phyloP scores from a whole-genome alignment of 1,140 invertebrate genomes.

The Calephelis virginiensis region DNA sequence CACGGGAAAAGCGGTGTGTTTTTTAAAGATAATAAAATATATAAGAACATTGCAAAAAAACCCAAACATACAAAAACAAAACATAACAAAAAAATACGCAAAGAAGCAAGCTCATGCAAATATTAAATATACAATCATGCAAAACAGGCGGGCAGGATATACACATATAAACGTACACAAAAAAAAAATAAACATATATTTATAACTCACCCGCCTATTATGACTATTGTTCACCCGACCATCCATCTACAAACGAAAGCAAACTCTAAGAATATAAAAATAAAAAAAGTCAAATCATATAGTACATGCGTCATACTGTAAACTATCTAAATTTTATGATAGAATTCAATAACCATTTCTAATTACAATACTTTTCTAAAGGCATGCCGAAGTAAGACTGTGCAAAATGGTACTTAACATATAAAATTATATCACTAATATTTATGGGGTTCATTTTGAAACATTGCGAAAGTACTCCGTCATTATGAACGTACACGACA shows the following conservation, averaged over 20 bases:
- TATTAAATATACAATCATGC: constrained; percentile 22
- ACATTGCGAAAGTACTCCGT: too few species aligned
- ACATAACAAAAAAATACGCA: constrained; percentile 12
- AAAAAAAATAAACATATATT: constrained; percentile 47
- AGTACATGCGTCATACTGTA: not conserved
- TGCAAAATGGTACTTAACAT: too few species aligned
- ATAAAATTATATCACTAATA: too few species aligned
- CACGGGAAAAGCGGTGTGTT: too few species aligned
- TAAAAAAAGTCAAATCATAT: constrained; percentile 34
- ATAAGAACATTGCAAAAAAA: too few species aligned
- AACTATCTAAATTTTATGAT: too few species aligned
- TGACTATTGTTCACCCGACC: constrained; percentile 77
- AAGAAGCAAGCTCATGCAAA: constrained; percentile 21
- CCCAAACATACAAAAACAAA: not conserved
- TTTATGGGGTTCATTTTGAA: too few species aligned
- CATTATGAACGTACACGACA: too few species aligned
- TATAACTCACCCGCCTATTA: constrained; percentile 78
- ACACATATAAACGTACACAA: constrained; percentile 33
- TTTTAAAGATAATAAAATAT: too few species aligned
- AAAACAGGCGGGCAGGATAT: constrained; percentile 23
- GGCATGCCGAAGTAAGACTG: too few species aligned
- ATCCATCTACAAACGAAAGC: constrained; percentile 79
- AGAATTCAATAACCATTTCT: too few species aligned
- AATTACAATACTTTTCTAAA: too few species aligned
- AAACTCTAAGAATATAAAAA: constrained; percentile 71